Conservation (phyloP, 2,797 vertebrate species). For the Coendou prehensilis region DNA sequence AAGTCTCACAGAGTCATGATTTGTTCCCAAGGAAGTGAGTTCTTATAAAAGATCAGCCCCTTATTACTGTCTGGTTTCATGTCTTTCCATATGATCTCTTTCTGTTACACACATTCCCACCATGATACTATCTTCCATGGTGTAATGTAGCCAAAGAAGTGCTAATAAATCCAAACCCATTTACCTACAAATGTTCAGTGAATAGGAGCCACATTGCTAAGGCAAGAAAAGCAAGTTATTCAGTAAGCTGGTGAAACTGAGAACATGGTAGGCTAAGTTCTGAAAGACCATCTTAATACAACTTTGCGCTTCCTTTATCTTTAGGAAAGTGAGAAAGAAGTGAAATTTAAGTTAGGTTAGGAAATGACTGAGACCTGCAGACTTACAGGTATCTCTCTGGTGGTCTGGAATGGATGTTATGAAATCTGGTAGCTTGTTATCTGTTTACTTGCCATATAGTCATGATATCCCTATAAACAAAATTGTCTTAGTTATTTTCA, state of each 20-base stretch:
- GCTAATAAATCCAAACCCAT: not conserved
- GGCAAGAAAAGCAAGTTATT: not conserved
- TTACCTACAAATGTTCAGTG: too few species aligned
- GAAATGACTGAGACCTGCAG: not conserved
- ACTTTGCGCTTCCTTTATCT: not conserved
- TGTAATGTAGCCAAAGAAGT: not conserved
- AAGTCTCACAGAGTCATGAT: not conserved
- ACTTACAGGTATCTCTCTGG: not conserved
- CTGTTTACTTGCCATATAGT: not conserved
- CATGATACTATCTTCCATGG: not conserved
- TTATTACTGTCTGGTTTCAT: too few species aligned
- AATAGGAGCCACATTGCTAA: not conserved
- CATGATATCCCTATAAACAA: not conserved
- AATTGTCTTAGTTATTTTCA: not conserved
- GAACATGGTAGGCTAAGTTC: not conserved
- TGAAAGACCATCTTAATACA: not conserved
- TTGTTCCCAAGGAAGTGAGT: not conserved
- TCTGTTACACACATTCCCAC: not conserved
- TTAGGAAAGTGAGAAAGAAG: not conserved
- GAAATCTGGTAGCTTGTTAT: not conserved
- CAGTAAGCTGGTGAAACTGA: not conserved
- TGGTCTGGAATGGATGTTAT: not conserved
- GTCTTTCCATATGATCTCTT: not conserved
- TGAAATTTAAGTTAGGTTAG: not conserved
- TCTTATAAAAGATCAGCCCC: not conserved